Percentiles rank a stretch among this genome's conserved stretches.
These are phyloP conservation scores for Megaptera novaeangliae DNA, from an alignment of 2,113 vertebrate genomes.

Conservation along the genomic window DNA sequence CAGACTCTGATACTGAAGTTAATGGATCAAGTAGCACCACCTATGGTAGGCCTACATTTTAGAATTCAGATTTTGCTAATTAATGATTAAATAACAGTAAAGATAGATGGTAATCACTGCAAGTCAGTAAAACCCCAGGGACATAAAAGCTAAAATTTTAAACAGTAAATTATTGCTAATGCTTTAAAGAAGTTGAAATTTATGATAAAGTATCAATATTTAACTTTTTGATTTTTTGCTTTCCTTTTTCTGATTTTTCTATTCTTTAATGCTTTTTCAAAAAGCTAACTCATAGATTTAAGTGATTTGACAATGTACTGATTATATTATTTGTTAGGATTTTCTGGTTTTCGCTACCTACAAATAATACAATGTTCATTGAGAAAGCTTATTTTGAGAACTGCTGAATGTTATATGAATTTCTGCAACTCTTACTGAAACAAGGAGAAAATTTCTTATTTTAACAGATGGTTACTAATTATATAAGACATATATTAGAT, in stretches of 20 bases:
- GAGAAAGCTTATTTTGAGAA: slow-evolving; percentile 26
- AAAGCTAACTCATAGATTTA: neutral
- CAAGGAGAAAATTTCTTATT: slow-evolving; percentile 2
- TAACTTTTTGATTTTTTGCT: neutral
- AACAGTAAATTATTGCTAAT: neutral
- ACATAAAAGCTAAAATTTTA: neutral
- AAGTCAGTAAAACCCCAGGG: neutral
- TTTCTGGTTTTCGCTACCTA: neutral
- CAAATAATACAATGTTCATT: neutral
- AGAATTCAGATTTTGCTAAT: neutral
- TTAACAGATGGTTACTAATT: neutral
- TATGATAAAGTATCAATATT: neutral
- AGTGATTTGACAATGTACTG: neutral
- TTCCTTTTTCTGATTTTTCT: slow-evolving; percentile 5
- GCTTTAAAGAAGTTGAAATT: neutral
- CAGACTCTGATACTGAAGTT: slow-evolving; percentile 90
- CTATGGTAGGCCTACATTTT: slow-evolving; percentile 85
- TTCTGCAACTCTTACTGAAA: neutral
- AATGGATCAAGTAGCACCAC: slow-evolving; percentile 90
- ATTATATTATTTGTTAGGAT: neutral
- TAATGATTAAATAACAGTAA: neutral
- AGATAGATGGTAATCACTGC: neutral
- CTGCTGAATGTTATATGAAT: slow-evolving; percentile 6
- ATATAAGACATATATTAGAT: neutral
- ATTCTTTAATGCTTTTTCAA: neutral